These are phyloP conservation scores for Alligator mississippiensis DNA, from an alignment of 2,113 vertebrate genomes.

Conservation along the genomic window DNA sequence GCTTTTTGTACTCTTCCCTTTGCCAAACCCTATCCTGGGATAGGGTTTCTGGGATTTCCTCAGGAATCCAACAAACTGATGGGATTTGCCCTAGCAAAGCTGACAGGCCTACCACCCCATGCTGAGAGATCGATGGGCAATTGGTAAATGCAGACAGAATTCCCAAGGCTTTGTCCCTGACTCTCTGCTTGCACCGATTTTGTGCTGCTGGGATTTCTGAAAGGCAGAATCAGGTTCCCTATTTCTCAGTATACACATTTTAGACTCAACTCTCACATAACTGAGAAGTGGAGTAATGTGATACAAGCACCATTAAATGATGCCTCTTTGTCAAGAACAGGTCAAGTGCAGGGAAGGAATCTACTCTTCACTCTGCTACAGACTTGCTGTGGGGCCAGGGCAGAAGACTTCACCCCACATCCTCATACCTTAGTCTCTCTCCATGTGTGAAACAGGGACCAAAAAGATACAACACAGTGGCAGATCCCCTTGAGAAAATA, in stretches of 20 bases:
- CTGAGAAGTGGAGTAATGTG: not conserved
- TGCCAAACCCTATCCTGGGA: not conserved
- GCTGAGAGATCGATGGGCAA: not conserved
- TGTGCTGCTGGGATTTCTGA: not conserved
- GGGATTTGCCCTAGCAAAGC: not conserved
- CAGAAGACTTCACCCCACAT: not conserved
- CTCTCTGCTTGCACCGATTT: not conserved
- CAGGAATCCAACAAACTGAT: not conserved
- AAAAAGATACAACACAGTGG: too few species aligned
- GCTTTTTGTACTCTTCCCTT: not conserved
- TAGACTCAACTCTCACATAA: not conserved
- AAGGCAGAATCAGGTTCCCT: not conserved
- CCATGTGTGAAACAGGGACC: too few species aligned
- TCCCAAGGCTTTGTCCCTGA: not conserved
- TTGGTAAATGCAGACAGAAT: rapidly evolving
- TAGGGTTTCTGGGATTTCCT: not conserved
- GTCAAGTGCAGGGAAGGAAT: not conserved
- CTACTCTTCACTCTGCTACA: not conserved
- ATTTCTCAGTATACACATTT: not conserved
- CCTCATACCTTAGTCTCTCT: not conserved
- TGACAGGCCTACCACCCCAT: not conserved
- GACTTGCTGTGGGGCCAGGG: not conserved
- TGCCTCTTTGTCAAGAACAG: not conserved
- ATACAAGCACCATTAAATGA: not conserved
- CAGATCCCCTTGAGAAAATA: too few species aligned